Percentiles rank a stretch among this genome's conserved stretches.
These are phyloP conservation scores for Ceyx cyanopectus DNA, from an alignment of 2,113 vertebrate species.

Conservation along the genomic window DNA sequence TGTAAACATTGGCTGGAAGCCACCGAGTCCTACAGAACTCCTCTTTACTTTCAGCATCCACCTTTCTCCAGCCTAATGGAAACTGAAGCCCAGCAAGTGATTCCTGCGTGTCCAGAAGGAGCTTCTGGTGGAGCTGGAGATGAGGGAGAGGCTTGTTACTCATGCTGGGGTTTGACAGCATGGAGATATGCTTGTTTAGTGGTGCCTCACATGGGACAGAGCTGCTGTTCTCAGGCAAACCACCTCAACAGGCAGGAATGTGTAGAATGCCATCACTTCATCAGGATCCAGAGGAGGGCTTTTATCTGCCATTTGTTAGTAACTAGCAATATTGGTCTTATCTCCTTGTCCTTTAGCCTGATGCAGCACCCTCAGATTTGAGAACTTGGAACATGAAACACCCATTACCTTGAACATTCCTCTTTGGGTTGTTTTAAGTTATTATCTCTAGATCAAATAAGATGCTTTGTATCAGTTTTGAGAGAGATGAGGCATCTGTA, in stretches of 20 bases:
- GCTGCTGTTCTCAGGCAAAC: constrained; percentile 72
- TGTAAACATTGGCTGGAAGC: constrained; percentile 92
- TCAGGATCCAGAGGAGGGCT: constrained; percentile 85
- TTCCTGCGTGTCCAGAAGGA: constrained; percentile 52
- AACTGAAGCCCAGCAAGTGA: constrained; percentile 42
- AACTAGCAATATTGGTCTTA: constrained; percentile 78
- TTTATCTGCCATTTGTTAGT: constrained; percentile 84
- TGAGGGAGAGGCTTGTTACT: constrained; percentile 44
- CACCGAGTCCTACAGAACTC: constrained; percentile 79
- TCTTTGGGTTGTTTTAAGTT: constrained; percentile 43
- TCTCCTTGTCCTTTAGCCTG: constrained; percentile 77
- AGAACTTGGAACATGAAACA: constrained; percentile 69
- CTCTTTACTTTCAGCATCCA: constrained; percentile 76
- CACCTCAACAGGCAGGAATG: constrained; percentile 92
- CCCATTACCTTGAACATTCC: constrained; percentile 72
- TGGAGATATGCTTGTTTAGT: constrained; percentile 74
- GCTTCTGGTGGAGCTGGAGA: constrained; percentile 57
- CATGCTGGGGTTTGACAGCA: constrained; percentile 69
- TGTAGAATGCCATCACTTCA: constrained; percentile 93
- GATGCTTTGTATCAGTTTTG: constrained; percentile 21
- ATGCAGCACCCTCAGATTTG: constrained; percentile 69
- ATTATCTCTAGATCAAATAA: constrained; percentile 35
- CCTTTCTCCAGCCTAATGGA: constrained; percentile 70
- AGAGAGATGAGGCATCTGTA: not conserved
- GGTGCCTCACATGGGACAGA: constrained; percentile 63